Evolutionary conservation across 2,888 invertebrate species (phyloP).

Genomic region (Altica lythri): DNA sequence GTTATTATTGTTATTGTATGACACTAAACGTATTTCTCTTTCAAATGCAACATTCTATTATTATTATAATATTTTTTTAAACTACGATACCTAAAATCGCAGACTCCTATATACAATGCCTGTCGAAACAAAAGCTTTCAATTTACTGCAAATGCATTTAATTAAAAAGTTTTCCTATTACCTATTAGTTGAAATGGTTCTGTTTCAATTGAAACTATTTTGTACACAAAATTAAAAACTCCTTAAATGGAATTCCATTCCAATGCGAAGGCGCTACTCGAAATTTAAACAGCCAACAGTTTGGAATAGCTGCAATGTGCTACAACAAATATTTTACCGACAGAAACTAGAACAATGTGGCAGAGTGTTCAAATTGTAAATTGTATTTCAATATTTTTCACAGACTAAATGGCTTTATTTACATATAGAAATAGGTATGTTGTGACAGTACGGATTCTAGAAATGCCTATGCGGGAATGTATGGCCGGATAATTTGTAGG

Average conservation of each 20-base stretch:
- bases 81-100: no score
- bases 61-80: no score
- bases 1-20: no score
- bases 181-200: no score
- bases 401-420: slow-evolving; percentile 6
- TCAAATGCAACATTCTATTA: no score
- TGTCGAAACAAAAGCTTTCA: no score
- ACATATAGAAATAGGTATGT: slow-evolving; percentile 10
- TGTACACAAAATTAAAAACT: no score
- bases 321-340: slow-evolving; percentile 2
- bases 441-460: slow-evolving; percentile 14
- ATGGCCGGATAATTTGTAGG: slow-evolving; percentile 17
- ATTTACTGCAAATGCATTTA: no score
- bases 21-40: no score
- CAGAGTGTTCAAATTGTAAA: slow-evolving; percentile 12
- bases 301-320: slow-evolving; percentile 1
- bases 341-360: slow-evolving; percentile 6
- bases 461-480: slow-evolving; percentile 10
- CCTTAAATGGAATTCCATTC: neutral
- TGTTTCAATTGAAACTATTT: no score
- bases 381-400: slow-evolving; percentile 9
- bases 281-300: neutral
- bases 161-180: no score
- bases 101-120: no score
- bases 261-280: neutral